Evolutionary conservation across 1,140 invertebrate species (phyloP).

Genomic region (Cydia pomonella): DNA sequence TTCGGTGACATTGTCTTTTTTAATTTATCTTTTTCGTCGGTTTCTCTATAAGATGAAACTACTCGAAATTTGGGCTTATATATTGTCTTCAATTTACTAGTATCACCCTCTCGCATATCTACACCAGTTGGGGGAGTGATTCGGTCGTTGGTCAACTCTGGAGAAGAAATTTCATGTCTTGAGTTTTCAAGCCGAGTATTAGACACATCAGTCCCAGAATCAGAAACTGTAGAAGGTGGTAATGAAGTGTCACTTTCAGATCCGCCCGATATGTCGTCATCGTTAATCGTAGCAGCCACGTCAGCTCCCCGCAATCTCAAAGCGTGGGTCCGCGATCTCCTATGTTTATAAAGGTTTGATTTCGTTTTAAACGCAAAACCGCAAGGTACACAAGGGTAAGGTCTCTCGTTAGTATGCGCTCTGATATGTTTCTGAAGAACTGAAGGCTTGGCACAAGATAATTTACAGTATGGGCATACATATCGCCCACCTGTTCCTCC

Average conservation of each 20-base stretch:
- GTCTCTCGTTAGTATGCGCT: conserved; percentile 95
- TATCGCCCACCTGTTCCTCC: conserved; percentile 82
- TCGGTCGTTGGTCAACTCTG: conserved; percentile 61
- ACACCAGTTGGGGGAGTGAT: conserved; percentile 51
- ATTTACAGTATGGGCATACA: conserved; percentile 92
- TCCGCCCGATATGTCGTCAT: conserved; percentile 79
- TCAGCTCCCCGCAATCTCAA: conserved; percentile 84
- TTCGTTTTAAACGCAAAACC: conserved; percentile 97
- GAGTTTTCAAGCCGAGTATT: conserved; percentile 56
- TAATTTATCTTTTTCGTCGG: conserved; percentile 69
- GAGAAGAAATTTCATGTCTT: conserved; percentile 69
- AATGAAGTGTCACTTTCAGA: conserved; percentile 79
- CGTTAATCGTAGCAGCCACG: conserved; percentile 70
- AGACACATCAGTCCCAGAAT: conserved; percentile 60
- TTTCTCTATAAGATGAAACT: conserved; percentile 78
- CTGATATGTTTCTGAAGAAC: conserved; percentile 96
- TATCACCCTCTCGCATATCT: conserved; percentile 53
- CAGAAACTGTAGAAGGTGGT: conserved; percentile 64
- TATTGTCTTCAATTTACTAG: conserved; percentile 81
- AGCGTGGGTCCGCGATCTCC: conserved; percentile 89
- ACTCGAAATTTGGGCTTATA: conserved; percentile 91
- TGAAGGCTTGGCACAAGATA: conserved; percentile 95
- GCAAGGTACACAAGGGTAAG: conserved; percentile 93
- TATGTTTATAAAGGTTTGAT: conserved; percentile 96
- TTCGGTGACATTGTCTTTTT: conserved; percentile 79